Conservation (phyloP, 2,113 vertebrate species). For the Orycteropus afer region DNA sequence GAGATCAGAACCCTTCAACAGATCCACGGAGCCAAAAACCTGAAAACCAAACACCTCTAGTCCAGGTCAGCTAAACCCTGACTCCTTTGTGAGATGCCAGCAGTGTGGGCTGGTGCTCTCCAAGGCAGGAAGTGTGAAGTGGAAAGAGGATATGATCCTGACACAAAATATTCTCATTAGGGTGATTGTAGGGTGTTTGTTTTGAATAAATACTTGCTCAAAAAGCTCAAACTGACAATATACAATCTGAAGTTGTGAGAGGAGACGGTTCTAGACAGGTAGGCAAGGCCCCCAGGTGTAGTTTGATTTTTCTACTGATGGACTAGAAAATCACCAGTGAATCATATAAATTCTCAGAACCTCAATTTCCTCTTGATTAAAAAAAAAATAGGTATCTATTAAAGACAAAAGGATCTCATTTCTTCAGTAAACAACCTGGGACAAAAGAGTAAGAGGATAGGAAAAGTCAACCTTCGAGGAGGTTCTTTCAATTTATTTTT, state of each 20-base stretch:
- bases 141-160: conserved; percentile 29
- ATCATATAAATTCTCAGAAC: neutral
- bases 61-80: conserved; percentile 15
- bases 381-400: neutral
- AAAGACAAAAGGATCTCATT: neutral
- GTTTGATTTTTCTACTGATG: neutral
- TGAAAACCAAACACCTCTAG: neutral
- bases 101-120: neutral
- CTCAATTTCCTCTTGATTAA: neutral
- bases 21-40: neutral
- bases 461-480: neutral
- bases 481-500: conserved; percentile 66
- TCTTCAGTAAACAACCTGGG: neutral
- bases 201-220: conserved; percentile 10
- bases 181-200: neutral
- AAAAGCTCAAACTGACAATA: neutral
- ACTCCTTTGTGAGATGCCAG: neutral
- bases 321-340: neutral
- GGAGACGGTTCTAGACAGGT: neutral
- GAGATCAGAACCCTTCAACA: conserved; percentile 63
- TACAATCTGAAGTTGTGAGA: neutral
- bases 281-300: neutral
- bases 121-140: conserved; percentile 62
- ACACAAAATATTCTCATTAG: neutral
- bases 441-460: neutral